phyloP scores from a whole-genome alignment of 2,113 vertebrate genomes.

The Reinhardtius hippoglossoides region DNA sequence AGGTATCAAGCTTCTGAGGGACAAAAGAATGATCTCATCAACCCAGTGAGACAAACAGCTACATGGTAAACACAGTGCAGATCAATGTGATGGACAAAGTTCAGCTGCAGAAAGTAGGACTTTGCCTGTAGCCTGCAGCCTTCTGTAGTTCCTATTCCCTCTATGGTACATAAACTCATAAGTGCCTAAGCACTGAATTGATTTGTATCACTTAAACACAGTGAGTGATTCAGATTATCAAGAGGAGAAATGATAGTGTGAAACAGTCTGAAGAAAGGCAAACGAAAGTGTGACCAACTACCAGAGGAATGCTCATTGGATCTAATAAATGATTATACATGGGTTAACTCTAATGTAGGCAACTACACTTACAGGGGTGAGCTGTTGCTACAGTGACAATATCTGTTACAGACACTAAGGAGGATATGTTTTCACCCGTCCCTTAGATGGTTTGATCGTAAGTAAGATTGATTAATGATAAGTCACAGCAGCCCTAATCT shows the following conservation, averaged over 20 bases:
- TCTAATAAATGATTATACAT: too few relatives aligned
- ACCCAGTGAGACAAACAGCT: background rate
- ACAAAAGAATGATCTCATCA: slow-evolving; percentile 31
- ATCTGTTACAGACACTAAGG: too few relatives aligned
- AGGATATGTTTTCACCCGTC: too few relatives aligned
- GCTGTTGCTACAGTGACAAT: too few relatives aligned
- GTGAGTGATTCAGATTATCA: background rate
- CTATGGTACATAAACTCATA: slow-evolving; percentile 3
- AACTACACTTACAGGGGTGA: too few relatives aligned
- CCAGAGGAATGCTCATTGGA: too few relatives aligned
- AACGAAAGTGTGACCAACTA: background rate
- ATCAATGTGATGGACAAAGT: slow-evolving; percentile 60
- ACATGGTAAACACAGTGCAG: slow-evolving; percentile 6
- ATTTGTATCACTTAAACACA: background rate
- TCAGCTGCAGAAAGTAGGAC: slow-evolving; percentile 24
- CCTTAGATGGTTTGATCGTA: too few relatives aligned
- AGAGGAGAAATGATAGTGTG: background rate
- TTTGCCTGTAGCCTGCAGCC: too few relatives aligned
- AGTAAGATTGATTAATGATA: background rate
- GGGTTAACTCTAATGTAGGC: too few relatives aligned
- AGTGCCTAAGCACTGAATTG: background rate
- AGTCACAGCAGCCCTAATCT: background rate
- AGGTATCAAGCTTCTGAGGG: background rate
- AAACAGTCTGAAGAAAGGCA: background rate
- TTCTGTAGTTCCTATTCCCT: background rate